A percentile compares a stretch with the other conserved stretches of the same genome.
These are phyloP conservation scores for Diglossa brunneiventris DNA, from an alignment of 2,113 vertebrate genomes.

Conservation along the genomic window DNA sequence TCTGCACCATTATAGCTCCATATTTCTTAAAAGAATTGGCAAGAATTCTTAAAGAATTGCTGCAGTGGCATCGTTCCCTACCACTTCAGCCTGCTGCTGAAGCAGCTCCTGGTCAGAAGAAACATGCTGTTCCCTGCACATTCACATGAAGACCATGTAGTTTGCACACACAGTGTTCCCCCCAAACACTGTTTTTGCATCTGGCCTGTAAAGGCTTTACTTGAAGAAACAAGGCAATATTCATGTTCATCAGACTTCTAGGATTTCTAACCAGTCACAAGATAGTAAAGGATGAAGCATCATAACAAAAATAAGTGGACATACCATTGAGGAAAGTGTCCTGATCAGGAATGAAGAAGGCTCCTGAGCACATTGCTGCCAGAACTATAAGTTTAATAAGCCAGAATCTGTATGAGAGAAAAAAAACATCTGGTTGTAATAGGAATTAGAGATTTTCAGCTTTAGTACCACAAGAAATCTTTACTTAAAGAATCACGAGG, in stretches of 20 bases:
- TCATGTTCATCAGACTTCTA: not conserved
- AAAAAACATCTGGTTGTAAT: not conserved
- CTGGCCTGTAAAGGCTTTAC: not conserved
- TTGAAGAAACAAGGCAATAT: not conserved
- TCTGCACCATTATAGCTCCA: not conserved
- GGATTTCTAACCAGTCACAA: not conserved
- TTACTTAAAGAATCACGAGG: not conserved
- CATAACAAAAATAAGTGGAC: not conserved
- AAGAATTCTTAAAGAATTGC: not conserved
- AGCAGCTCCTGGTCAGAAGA: not conserved
- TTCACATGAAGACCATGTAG: not conserved
- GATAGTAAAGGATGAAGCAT: not conserved
- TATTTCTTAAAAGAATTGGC: not conserved
- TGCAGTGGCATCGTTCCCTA: not conserved
- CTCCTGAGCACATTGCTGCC: conserved; percentile 89
- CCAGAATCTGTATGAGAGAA: conserved; percentile 85
- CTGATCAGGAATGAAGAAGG: conserved; percentile 92
- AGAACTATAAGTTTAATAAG: conserved; percentile 88
- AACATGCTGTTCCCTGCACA: not conserved
- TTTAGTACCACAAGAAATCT: not conserved
- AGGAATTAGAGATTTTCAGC: not conserved
- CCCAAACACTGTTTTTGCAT: not conserved
- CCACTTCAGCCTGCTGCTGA: not conserved
- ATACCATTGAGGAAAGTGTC: conserved; percentile 91
- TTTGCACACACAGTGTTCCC: not conserved